Conservation (phyloP, 2,888 invertebrate species). For the Chaitophorus viminalis region DNA sequence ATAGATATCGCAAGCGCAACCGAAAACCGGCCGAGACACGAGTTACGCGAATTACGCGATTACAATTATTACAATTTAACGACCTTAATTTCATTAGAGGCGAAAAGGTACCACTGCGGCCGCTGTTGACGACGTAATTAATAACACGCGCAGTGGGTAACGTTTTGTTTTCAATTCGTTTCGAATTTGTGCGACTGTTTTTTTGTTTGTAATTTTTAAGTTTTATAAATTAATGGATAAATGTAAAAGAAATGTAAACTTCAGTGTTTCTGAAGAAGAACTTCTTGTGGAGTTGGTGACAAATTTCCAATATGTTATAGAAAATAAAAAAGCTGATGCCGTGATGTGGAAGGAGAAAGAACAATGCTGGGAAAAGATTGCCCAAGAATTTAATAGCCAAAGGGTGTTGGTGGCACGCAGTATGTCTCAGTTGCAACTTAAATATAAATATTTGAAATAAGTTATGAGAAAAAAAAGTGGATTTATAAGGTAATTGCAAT, state of each 20-base stretch:
- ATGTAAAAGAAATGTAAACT: not conserved
- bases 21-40: too few species aligned
- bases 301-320: not conserved
- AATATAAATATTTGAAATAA: not conserved
- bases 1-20: too few species aligned
- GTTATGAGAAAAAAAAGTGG: not conserved
- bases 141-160: too few species aligned
- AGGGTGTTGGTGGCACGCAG: not conserved
- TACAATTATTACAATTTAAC: too few species aligned
- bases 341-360: conserved; percentile 16
- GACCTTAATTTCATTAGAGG: too few species aligned
- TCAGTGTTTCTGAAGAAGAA: not conserved
- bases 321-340: conserved; percentile 5
- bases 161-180: too few species aligned
- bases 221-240: too few species aligned
- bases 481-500: conserved; percentile 5
- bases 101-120: too few species aligned
- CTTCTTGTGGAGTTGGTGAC: conserved; percentile 11
- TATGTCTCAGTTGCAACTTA: not conserved
- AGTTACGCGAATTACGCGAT: too few species aligned
- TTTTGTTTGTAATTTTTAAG: too few species aligned
- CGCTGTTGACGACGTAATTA: too few species aligned
- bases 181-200: too few species aligned
- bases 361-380: not conserved
- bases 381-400: not conserved